A percentile compares a stretch with the other conserved stretches of the same genome.
phyloP scores from a whole-genome alignment of 2,113 vertebrate genomes.

The Casuarius casuarius region DNA sequence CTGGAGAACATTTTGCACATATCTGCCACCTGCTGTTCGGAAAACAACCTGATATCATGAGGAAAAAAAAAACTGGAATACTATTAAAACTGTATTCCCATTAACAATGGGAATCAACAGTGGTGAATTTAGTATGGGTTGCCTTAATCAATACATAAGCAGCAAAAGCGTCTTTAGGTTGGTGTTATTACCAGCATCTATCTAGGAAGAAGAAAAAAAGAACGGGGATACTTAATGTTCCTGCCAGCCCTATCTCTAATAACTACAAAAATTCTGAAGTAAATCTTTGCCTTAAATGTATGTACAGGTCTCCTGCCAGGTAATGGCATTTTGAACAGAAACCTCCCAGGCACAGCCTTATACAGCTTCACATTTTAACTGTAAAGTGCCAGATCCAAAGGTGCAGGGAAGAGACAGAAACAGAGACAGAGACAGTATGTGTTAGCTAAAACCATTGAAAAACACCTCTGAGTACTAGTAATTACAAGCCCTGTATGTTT shows the following conservation, averaged over 20 bases:
- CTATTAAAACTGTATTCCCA: neutral
- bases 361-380: neutral
- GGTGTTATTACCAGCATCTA: neutral
- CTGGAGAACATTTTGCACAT: neutral
- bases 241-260: neutral
- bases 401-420: neutral
- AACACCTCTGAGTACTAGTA: neutral
- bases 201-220: neutral
- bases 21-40: conserved; percentile 49
- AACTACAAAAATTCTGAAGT: neutral
- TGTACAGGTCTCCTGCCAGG: neutral
- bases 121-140: neutral
- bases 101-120: neutral
- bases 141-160: neutral
- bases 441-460: neutral
- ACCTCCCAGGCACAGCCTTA: neutral
- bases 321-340: neutral
- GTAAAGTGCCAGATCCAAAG: neutral
- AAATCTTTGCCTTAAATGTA: neutral
- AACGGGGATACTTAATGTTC: neutral
- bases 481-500: neutral
- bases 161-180: neutral
- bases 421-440: no score
- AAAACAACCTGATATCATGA: neutral
- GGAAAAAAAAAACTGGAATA: neutral